These are phyloP conservation scores for Lasioglossum calceatum DNA, from an alignment of 2,888 invertebrate genomes.

Conservation along the genomic window DNA sequence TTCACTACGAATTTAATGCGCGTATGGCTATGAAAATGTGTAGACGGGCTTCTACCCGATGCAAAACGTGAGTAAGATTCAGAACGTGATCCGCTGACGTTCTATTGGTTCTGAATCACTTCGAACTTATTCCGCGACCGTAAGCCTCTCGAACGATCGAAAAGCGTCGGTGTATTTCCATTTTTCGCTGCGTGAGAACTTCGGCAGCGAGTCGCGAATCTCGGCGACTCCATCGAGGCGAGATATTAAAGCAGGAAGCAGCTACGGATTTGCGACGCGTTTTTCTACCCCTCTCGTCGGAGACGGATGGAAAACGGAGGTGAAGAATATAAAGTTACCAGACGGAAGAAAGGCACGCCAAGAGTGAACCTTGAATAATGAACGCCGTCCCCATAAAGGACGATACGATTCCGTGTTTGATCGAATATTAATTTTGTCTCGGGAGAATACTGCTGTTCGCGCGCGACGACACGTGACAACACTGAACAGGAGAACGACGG, in stretches of 20 bases:
- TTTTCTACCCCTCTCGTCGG: slow-evolving; percentile 27
- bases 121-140: slow-evolving; percentile 49
- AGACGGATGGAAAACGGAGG: slow-evolving; percentile 29
- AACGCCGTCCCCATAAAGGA: background rate
- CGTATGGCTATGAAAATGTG: background rate
- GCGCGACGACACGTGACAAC: background rate
- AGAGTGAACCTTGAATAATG: background rate
- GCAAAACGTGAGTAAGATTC: slow-evolving; percentile 21
- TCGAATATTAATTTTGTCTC: slow-evolving; percentile 7
- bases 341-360: slow-evolving; percentile 5
- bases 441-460: background rate
- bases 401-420: slow-evolving; percentile 4
- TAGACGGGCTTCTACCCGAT: background rate
- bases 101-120: slow-evolving; percentile 49
- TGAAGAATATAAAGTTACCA: slow-evolving; percentile 12
- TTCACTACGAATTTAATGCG: background rate
- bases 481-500: background rate
- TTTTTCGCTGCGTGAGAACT: slow-evolving; percentile 63
- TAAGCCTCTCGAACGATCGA: slow-evolving; percentile 49
- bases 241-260: slow-evolving; percentile 61
- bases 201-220: slow-evolving; percentile 54
- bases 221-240: slow-evolving; percentile 57
- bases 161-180: slow-evolving; percentile 54
- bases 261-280: slow-evolving; percentile 41
- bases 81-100: slow-evolving; percentile 13